phyloP scores from a whole-genome alignment of 2,113 vertebrate species.

The Cygnus atratus region DNA sequence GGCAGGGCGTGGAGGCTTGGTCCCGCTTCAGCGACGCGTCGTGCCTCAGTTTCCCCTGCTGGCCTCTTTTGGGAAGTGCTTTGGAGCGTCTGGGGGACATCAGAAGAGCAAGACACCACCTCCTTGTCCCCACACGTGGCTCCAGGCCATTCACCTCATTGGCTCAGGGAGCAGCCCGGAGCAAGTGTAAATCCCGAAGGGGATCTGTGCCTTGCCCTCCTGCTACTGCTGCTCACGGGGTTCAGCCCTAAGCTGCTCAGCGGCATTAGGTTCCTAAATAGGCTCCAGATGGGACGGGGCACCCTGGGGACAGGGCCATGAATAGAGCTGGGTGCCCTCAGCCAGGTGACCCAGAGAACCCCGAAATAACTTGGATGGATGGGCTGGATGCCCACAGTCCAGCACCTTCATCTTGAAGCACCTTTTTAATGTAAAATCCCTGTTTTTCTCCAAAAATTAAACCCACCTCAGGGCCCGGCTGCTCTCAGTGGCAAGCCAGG shows the following conservation, averaged over 20 bases:
- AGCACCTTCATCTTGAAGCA: neutral
- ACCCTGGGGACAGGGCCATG: neutral
- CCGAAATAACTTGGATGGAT: fast-evolving
- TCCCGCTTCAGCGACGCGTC: fast-evolving
- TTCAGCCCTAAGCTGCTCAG: constrained; percentile 14
- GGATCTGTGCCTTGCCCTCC: neutral
- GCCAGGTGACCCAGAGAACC: neutral
- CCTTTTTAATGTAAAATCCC: neutral
- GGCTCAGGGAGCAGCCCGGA: neutral
- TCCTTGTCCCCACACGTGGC: fast-evolving
- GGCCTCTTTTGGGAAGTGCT: neutral
- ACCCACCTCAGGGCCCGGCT: neutral
- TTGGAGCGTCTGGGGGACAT: fast-evolving
- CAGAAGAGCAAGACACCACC: neutral
- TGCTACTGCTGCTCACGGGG: fast-evolving
- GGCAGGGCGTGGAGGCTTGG: neutral
- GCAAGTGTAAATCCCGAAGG: neutral
- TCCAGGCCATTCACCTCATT: neutral
- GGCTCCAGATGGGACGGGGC: neutral
- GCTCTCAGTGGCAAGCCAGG: no score
- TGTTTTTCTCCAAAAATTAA: neutral
- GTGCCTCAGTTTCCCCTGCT: neutral
- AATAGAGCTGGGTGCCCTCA: neutral
- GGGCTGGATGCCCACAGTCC: neutral
- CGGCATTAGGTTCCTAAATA: constrained; percentile 19